Evolutionary conservation across 2,113 vertebrate genomes (phyloP), one percentile per base, ranked within the genome.

Genomic region (Bubalus kerabau): DNA sequence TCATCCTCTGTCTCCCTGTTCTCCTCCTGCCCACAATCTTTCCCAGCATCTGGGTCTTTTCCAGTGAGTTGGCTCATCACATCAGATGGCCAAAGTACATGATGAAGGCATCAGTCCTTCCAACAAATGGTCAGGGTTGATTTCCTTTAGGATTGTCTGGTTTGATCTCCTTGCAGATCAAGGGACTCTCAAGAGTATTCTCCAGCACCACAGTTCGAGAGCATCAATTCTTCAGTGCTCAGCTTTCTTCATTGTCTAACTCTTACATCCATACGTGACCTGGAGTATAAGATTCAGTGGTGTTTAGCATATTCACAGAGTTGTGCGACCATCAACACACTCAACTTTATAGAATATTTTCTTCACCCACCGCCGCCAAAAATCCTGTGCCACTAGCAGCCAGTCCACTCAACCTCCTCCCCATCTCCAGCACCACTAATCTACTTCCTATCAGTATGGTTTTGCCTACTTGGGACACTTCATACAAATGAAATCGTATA

Each of bases 341-440:
- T 48, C 6, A 14, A 12, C 28, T 57, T 54, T 26, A 71, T 40
- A 59, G 74, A 21, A 40, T 6, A 50, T 7, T 87, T 43, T 87
- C 7, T 26, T 57, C 50, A 5, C 56, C 64, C 10, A 8, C 23
- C 0, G 4, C 56, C 5, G 0, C 71, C 52, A 15, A 23, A 23
- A 86, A 16, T 21, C 40, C 50, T 13, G 9, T 40, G 8, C 30
- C 9, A 4, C 26, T 14, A 21, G 60, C n/a, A 21, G 64, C 43
- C 46, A 62, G 14, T 15, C 40, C 2, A 23, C 19, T 7, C 46
- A 78, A 13, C 43, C 30, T 46, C 26, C 36, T 17, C 36, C 43
- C 43, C 43, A 43, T 43, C 43, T 46, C 43, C 43, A 48, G 82
- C 3, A 46, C 30, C 23, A 17, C 48, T 46, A 10, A 24, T 13